Evolutionary conservation across 2,797 vertebrate genomes (phyloP).

Genomic region (Chelmon rostratus): DNA sequence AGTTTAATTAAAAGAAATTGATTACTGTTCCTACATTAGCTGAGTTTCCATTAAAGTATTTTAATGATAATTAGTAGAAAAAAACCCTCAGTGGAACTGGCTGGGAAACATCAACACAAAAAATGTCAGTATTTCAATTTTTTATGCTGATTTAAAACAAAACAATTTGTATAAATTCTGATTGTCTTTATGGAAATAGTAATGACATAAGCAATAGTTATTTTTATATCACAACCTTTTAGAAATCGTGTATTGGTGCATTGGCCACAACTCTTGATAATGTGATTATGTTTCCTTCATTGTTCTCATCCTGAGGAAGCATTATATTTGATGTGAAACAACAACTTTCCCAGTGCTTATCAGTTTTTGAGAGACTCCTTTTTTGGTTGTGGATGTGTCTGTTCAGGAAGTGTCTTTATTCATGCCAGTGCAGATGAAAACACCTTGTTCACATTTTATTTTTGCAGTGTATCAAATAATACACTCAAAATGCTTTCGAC

Average conservation of each 20-base stretch:
- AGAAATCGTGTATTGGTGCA: background rate
- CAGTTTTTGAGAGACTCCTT: conserved; percentile 9
- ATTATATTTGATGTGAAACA: conserved; percentile 5
- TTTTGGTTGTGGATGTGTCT: background rate
- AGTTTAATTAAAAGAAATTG: background rate
- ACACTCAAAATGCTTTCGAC: conserved; percentile 25
- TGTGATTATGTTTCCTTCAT: background rate
- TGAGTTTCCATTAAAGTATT: background rate
- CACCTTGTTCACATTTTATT: conserved; percentile 19
- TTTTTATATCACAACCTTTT: conserved; percentile 1
- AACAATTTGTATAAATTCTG: background rate
- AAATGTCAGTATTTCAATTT: background rate
- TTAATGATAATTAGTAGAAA: background rate
- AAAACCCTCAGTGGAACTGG: background rate
- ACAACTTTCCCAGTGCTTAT: conserved; percentile 1
- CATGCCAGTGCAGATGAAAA: conserved; percentile 10
- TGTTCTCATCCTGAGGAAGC: background rate
- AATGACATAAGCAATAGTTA: background rate
- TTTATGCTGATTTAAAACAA: conserved; percentile 10
- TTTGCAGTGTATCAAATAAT: conserved; percentile 23
- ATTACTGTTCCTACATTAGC: background rate
- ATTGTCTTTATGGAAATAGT: background rate
- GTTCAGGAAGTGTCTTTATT: conserved; percentile 20
- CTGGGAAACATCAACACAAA: background rate
- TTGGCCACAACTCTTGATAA: background rate